Percentiles rank a stretch among this genome's conserved stretches.
phyloP scores from a whole-genome alignment of 30 jellyfish, hydroid and myxozoan genomes.

The Chrysaora quinquecirrha region DNA sequence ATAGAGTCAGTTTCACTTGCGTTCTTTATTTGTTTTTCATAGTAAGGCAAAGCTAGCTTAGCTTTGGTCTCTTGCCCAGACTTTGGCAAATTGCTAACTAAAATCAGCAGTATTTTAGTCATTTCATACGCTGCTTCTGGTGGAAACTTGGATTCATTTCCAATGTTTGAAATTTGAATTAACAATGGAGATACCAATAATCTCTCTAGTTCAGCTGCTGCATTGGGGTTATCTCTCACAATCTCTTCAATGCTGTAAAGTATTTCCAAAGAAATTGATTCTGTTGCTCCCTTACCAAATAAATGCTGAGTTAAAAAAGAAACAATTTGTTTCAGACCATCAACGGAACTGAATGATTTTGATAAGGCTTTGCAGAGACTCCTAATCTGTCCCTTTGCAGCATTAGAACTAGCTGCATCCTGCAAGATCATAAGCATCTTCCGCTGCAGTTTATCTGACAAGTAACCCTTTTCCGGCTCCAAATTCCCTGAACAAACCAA shows the following conservation, averaged over 20 bases:
- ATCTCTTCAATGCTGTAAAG: conserved; percentile 1
- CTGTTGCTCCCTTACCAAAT: background rate
- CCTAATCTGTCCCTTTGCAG: background rate
- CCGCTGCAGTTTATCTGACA: background rate
- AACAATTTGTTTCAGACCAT: background rate
- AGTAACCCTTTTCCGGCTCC: conserved; percentile 25
- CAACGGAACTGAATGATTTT: conserved; percentile 1
- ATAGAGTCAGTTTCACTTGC: background rate
- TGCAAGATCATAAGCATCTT: background rate
- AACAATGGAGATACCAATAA: background rate
- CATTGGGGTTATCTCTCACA: background rate
- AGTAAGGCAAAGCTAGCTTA: background rate
- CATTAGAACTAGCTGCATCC: background rate
- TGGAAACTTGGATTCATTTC: background rate
- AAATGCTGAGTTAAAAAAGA: conserved; percentile 9
- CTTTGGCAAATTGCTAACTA: background rate
- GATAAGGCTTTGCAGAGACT: conserved; percentile 27
- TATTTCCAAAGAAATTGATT: conserved; percentile 2
- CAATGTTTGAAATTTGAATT: background rate
- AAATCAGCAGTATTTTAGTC: background rate
- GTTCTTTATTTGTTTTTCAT: conserved; percentile 15
- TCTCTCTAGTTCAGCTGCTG: background rate
- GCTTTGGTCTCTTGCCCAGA: background rate
- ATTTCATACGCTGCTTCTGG: background rate
- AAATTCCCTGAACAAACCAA: conserved; percentile 15